phyloP scores from a whole-genome alignment of 2,888 invertebrate genomes.

The Asteroscopus sphinx region DNA sequence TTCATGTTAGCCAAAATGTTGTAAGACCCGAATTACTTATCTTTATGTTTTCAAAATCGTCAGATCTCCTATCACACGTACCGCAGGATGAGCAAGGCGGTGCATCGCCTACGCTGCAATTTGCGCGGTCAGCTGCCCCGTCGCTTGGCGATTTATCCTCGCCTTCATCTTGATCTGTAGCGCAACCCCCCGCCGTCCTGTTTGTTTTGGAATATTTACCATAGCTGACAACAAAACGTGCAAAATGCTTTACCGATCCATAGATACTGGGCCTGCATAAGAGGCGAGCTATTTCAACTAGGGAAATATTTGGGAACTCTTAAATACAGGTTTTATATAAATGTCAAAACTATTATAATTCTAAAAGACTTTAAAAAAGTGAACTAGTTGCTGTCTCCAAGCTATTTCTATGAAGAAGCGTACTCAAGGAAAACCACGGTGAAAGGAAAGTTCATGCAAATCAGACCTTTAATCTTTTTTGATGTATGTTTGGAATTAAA shows the following conservation, averaged over 20 bases:
- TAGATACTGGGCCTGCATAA: neutral
- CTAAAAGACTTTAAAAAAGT: neutral
- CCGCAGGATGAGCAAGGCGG: constrained; percentile 16
- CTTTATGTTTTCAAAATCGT: neutral
- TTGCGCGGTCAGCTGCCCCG: constrained; percentile 63
- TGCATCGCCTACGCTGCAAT: constrained; percentile 65
- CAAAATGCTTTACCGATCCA: neutral
- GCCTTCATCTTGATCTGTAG: constrained; percentile 73
- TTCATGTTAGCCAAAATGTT: no score
- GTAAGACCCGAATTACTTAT: no score
- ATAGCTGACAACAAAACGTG: constrained; percentile 6
- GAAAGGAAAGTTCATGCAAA: neutral
- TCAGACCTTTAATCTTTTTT: neutral
- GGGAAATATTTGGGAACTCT: no score
- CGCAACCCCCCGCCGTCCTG: constrained; percentile 35
- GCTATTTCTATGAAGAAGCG: neutral
- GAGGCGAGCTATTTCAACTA: no score
- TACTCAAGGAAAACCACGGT: neutral
- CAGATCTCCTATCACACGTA: constrained; percentile 1
- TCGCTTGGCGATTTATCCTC: constrained; percentile 67
- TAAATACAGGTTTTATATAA: no score
- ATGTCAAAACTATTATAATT: neutral
- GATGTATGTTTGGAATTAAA: constrained; percentile 1
- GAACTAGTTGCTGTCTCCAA: neutral
- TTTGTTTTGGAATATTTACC: constrained; percentile 39